These are phyloP conservation scores for Chaetoderma sp. DNA, from an alignment of 2,888 invertebrate species.

Conservation along the genomic window DNA sequence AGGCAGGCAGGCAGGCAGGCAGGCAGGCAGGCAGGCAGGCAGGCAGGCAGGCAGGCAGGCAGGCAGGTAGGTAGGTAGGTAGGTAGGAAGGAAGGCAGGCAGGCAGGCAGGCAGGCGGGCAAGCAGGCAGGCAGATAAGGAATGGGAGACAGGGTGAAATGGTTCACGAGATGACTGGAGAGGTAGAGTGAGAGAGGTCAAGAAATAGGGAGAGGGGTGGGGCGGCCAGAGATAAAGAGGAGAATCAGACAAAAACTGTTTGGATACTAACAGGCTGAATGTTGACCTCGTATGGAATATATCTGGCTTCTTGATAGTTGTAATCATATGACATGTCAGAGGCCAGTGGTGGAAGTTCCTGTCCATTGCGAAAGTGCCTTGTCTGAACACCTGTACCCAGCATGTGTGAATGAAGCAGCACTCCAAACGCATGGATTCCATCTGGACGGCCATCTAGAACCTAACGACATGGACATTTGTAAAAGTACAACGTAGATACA, in stretches of 20 bases:
- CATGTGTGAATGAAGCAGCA: conserved; percentile 4
- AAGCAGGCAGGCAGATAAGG: too few relatives aligned
- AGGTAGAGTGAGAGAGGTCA: too few relatives aligned
- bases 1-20: too few relatives aligned
- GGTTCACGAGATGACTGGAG: too few relatives aligned
- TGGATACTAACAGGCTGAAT: background rate
- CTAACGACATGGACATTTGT: background rate
- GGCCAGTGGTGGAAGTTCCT: background rate
- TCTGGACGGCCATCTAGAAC: background rate
- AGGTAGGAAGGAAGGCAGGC: too few relatives aligned
- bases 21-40: too few relatives aligned
- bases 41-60: too few relatives aligned
- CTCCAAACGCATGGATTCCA: background rate
- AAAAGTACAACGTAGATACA: too few relatives aligned
- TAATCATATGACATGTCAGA: conserved; percentile 9
- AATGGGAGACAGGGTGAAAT: too few relatives aligned
- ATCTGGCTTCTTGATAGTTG: conserved; percentile 5
- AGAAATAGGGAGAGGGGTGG: too few relatives aligned
- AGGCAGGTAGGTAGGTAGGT: too few relatives aligned
- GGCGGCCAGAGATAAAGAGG: background rate
- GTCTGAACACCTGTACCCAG: conserved; percentile 1
- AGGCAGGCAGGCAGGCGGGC: too few relatives aligned
- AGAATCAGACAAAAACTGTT: background rate
- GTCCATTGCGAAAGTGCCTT: background rate
- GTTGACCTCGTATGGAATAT: background rate